A percentile compares a stretch with the other conserved stretches of the same genome.
These are phyloP conservation scores for Epicampocera succincta DNA, from an alignment of 2,888 invertebrate species.

Conservation along the genomic window DNA sequence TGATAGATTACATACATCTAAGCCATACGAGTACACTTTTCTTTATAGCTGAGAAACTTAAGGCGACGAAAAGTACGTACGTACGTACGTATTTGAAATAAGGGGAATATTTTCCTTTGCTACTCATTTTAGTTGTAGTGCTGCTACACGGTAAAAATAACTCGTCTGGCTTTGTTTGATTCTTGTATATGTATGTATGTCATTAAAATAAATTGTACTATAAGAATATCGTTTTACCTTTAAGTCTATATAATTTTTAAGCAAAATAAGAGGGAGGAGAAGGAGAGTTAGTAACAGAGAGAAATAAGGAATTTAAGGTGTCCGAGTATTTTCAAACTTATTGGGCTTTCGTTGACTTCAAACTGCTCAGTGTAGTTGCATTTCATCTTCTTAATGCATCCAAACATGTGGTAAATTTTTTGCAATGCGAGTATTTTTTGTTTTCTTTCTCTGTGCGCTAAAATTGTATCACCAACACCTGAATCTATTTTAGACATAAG, in stretches of 20 bases:
- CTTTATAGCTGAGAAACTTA: constrained; percentile 38
- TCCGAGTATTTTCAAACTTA: too few relatives aligned
- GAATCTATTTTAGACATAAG: constrained; percentile 38
- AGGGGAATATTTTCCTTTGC: too few relatives aligned
- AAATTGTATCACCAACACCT: constrained; percentile 50
- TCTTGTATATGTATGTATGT: too few relatives aligned
- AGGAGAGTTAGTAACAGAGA: too few relatives aligned
- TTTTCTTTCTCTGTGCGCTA: constrained; percentile 8
- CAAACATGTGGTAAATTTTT: constrained; percentile 43
- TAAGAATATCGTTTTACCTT: too few relatives aligned
- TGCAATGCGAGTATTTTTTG: not conserved
- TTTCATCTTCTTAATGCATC: constrained; percentile 31
- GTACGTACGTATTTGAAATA: too few relatives aligned
- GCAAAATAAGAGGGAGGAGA: too few relatives aligned
- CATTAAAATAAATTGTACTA: too few relatives aligned
- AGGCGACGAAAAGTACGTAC: too few relatives aligned
- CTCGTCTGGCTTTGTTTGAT: not conserved
- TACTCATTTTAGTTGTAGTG: constrained; percentile 7
- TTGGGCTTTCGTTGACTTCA: too few relatives aligned
- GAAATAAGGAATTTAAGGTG: too few relatives aligned
- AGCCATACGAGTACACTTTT: constrained; percentile 23
- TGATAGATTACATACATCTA: constrained; percentile 57
- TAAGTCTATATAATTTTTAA: too few relatives aligned
- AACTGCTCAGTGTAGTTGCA: constrained; percentile 34
- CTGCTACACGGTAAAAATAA: constrained; percentile 1